These are phyloP conservation scores for Natator depressus DNA, from an alignment of 2,113 vertebrate species.

Conservation along the genomic window DNA sequence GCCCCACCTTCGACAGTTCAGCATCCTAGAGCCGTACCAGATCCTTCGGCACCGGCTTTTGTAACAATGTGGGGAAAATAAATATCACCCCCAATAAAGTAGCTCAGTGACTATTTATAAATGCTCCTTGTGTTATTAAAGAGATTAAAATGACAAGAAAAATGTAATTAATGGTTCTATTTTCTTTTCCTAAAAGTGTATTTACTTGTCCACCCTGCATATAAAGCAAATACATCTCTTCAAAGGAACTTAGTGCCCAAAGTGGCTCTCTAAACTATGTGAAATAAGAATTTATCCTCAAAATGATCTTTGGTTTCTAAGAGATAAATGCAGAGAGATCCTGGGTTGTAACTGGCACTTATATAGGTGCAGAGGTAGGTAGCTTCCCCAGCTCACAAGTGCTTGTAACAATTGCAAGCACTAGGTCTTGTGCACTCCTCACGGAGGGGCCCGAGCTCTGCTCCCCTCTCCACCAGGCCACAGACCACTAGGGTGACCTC, in stretches of 20 bases:
- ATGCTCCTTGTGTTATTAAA: neutral
- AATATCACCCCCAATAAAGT: neutral
- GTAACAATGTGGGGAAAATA: accelerated
- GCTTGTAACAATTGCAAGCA: neutral
- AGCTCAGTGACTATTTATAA: neutral
- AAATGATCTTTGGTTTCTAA: accelerated
- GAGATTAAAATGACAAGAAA: neutral
- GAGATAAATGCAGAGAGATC: neutral
- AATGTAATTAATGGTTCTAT: neutral
- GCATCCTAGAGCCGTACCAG: neutral
- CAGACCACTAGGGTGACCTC: neutral
- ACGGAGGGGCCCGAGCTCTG: neutral
- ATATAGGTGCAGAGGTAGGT: neutral
- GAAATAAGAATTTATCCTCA: accelerated
- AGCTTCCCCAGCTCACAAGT: neutral
- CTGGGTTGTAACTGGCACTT: neutral
- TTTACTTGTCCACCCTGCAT: neutral
- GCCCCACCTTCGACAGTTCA: neutral
- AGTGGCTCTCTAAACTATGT: neutral
- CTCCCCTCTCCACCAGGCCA: neutral
- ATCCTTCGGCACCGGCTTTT: neutral
- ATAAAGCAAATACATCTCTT: neutral
- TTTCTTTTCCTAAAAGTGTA: neutral
- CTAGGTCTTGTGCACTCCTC: neutral
- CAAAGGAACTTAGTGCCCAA: neutral